phyloP scores from a whole-genome alignment of 2,888 invertebrate genomes.

The Pterobdella sp. region DNA sequence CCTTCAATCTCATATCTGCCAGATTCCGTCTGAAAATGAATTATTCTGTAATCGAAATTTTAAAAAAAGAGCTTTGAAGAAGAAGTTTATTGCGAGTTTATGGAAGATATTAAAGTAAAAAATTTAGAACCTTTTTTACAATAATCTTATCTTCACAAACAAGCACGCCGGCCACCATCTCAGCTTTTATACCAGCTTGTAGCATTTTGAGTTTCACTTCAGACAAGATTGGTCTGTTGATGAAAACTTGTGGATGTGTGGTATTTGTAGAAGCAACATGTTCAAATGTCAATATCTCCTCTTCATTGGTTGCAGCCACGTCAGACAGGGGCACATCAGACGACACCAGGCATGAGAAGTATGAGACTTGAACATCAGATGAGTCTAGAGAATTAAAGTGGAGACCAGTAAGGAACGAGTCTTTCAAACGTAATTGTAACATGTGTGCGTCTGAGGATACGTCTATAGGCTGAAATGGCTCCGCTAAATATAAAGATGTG shows the following conservation, averaged over 20 bases:
- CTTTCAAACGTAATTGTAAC: neutral
- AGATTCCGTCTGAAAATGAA: neutral
- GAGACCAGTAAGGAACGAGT: neutral
- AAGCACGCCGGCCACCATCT: conserved; percentile 81
- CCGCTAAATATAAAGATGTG: neutral
- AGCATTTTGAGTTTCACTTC: conserved; percentile 69
- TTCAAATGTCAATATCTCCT: conserved; percentile 32
- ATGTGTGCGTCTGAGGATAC: neutral
- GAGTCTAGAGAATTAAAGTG: conserved; percentile 70
- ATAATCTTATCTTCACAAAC: conserved; percentile 88
- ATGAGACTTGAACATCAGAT: conserved; percentile 85
- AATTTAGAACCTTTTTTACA: conserved; percentile 64
- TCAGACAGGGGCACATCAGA: conserved; percentile 39
- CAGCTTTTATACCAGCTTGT: conserved; percentile 65
- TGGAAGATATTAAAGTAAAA: neutral
- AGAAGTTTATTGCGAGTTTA: neutral
- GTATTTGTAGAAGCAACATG: conserved; percentile 28
- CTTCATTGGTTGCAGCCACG: conserved; percentile 33
- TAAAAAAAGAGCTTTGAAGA: neutral
- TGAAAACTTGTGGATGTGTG: conserved; percentile 66
- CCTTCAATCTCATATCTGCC: neutral
- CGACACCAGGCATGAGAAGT: conserved; percentile 67
- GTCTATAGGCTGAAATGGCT: neutral
- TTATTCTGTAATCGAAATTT: neutral
- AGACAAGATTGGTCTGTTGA: conserved; percentile 84